These are phyloP conservation scores for Acanthurus lineatus DNA, from an alignment of 2,797 vertebrate species.

Conservation along the genomic window DNA sequence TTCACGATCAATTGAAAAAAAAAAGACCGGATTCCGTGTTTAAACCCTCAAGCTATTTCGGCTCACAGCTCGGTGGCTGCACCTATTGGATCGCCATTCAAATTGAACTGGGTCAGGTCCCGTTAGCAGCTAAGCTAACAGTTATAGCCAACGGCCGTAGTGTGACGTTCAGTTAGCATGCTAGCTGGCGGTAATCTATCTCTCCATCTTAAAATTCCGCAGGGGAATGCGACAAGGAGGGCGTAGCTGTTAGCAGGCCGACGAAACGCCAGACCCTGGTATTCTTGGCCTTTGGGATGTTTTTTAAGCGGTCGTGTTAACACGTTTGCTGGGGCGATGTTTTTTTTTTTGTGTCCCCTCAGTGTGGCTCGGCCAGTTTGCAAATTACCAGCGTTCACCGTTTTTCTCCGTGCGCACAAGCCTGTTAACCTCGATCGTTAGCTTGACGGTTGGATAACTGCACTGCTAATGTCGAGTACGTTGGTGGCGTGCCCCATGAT, in stretches of 20 bases:
- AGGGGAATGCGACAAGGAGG: constrained; percentile 83
- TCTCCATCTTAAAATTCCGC: constrained; percentile 82
- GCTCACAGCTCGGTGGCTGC: not conserved
- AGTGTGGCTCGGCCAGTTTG: accelerated
- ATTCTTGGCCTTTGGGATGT: not conserved
- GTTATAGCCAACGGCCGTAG: constrained; percentile 25
- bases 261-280: not conserved
- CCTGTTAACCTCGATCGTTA: constrained; percentile 8
- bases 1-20: accelerated
- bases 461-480: constrained; percentile 2
- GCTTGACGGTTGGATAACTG: constrained; percentile 19
- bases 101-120: constrained; percentile 64
- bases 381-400: not conserved
- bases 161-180: constrained; percentile 53
- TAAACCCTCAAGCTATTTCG: not conserved
- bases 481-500: constrained; percentile 6
- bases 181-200: constrained; percentile 71
- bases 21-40: accelerated
- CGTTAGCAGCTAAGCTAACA: constrained; percentile 54
- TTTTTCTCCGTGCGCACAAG: constrained; percentile 29
- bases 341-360: not conserved
- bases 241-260: constrained; percentile 75
- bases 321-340: accelerated
- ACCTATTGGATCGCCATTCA: not conserved
- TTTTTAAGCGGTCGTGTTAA: not conserved